A percentile compares a stretch with the other conserved stretches of the same genome.
Evolutionary conservation across 2,888 invertebrate genomes (phyloP).

Genomic region (Altica lythri): DNA sequence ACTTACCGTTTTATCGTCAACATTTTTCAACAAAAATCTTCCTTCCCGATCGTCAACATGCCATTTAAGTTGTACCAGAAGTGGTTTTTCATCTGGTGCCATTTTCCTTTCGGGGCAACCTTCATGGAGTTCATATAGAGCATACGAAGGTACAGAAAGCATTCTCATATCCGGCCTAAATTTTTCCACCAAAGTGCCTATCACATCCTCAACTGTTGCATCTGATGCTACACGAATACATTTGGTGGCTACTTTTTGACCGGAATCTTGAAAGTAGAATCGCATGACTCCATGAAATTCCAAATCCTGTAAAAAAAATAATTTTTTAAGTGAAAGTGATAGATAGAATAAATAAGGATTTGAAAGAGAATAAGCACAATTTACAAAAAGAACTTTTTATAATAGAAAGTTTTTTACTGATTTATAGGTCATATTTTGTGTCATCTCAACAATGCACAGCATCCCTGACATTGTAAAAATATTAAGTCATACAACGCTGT

Average conservation of each 20-base stretch:
- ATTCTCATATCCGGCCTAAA: conserved; percentile 99
- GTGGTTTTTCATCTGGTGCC: conserved; percentile 89
- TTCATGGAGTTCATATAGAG: conserved; percentile 73
- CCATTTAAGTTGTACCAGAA: conserved; percentile 98
- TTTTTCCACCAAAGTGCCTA: conserved; percentile 96
- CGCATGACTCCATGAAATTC: conserved; percentile 99
- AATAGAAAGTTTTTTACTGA: no score
- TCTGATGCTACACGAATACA: conserved; percentile 97
- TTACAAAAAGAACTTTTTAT: no score
- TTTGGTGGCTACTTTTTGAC: conserved; percentile 98
- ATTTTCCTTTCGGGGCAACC: conserved; percentile 81
- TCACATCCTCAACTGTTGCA: conserved; percentile 94
- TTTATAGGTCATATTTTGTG: no score
- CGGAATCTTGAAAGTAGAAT: conserved; percentile 99
- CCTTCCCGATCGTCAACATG: conserved; percentile 98
- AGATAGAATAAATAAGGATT: no score
- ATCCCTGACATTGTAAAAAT: no score
- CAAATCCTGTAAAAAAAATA: conserved; percentile 73
- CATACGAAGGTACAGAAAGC: conserved; percentile 77
- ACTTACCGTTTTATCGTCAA: conserved; percentile 79
- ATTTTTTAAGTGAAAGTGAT: neutral
- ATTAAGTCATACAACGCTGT: no score
- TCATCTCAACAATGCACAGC: no score
- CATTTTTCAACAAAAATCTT: conserved; percentile 89
- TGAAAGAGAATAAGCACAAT: no score